Conservation (phyloP, 2,888 invertebrate genomes). For the Harpalus rufipes region DNA sequence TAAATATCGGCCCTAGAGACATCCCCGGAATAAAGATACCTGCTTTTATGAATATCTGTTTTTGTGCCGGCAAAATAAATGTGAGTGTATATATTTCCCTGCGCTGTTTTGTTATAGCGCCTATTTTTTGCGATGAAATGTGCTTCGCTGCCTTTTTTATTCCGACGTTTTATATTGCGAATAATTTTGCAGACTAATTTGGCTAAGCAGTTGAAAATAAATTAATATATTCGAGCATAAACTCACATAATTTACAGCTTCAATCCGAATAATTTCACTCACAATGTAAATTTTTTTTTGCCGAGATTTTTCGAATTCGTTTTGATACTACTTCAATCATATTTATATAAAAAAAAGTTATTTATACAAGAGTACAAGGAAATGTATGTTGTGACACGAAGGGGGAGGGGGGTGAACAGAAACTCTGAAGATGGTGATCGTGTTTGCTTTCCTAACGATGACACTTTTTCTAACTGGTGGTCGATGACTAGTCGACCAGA, state of each 20-base stretch:
- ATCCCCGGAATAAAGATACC: constrained; percentile 60
- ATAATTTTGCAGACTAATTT: constrained; percentile 40
- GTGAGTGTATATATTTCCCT: constrained; percentile 58
- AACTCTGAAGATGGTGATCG: too few relatives aligned
- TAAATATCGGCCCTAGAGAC: constrained; percentile 61
- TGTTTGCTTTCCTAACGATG: too few relatives aligned
- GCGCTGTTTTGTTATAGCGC: constrained; percentile 51
- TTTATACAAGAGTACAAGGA: too few relatives aligned
- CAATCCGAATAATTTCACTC: not conserved
- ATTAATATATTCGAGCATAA: constrained; percentile 12
- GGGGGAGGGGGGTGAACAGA: too few relatives aligned
- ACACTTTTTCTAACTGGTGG: too few relatives aligned
- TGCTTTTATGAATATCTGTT: constrained; percentile 63
- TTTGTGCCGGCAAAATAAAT: constrained; percentile 59
- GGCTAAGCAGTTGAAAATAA: constrained; percentile 37
- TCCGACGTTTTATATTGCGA: constrained; percentile 45
- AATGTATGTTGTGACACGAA: too few relatives aligned
- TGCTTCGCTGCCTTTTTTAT: constrained; percentile 17
- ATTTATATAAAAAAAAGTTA: too few relatives aligned
- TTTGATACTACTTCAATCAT: too few relatives aligned
- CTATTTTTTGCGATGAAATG: constrained; percentile 55
- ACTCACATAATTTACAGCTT: constrained; percentile 13
- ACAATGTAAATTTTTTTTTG: not conserved
- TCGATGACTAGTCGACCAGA: too few relatives aligned
- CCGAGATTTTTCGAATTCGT: too few relatives aligned